Conservation (phyloP, 2,113 vertebrate genomes). For the Ochotona curzoniae region DNA sequence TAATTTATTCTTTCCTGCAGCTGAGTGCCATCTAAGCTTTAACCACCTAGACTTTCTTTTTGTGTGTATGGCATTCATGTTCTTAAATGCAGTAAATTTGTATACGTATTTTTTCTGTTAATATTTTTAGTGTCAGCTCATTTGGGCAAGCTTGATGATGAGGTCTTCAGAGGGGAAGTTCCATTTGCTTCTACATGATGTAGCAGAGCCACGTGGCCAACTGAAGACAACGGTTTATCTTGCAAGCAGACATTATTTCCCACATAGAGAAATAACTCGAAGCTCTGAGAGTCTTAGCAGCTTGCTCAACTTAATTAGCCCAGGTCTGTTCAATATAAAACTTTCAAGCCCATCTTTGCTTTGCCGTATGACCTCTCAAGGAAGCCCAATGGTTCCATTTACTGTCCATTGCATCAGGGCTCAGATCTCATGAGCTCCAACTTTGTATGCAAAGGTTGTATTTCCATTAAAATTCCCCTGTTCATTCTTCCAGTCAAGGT, state of each 20-base stretch:
- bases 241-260: not conserved
- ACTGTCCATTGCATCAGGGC: not conserved
- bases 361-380: not conserved
- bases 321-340: not conserved
- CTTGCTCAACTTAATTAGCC: not conserved
- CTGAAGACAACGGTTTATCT: not conserved
- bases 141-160: too few species aligned
- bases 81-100: too few species aligned
- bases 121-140: too few species aligned
- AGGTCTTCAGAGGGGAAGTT: too few species aligned
- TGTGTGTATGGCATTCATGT: too few species aligned
- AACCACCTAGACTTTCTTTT: too few species aligned
- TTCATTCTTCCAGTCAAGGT: slow-evolving; percentile 71
- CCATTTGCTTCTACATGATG: too few species aligned
- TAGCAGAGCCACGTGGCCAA: not conserved
- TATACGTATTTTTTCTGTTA: too few species aligned
- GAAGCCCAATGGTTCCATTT: not conserved
- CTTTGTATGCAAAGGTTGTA: slow-evolving; percentile 42
- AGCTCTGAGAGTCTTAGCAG: slow-evolving; percentile 7
- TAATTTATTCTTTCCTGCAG: too few species aligned
- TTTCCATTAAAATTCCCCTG: slow-evolving; percentile 74
- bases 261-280: not conserved
- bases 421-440: slow-evolving; percentile 25
- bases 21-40: too few species aligned
- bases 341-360: not conserved